A percentile compares a stretch with the other conserved stretches of the same genome.
Conservation (phyloP, 2,113 vertebrate species). For the Phalacrocorax brasilianus region DNA sequence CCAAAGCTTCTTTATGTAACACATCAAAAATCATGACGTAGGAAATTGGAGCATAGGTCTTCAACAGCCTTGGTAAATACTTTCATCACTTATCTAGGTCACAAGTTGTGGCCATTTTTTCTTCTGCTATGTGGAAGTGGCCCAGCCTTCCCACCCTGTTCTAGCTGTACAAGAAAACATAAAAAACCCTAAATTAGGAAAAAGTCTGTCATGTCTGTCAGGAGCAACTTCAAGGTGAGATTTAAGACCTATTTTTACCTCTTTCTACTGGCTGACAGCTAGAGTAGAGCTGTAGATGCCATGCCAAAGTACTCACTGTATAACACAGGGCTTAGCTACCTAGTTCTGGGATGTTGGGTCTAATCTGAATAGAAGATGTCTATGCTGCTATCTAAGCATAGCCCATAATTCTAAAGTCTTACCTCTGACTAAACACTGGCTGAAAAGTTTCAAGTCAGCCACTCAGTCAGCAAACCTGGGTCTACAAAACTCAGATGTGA, state of each 20-base stretch:
- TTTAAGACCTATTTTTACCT: not conserved
- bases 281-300: not conserved
- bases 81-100: not conserved
- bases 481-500: not conserved
- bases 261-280: not conserved
- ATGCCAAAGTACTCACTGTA: not conserved
- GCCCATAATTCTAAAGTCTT: not conserved
- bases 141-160: not conserved
- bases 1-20: not conserved
- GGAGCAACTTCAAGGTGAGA: not conserved
- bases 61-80: not conserved
- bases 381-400: not conserved
- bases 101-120: not conserved
- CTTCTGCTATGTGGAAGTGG: not conserved
- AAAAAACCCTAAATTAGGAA: not conserved
- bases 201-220: not conserved
- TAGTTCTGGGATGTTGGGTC: not conserved
- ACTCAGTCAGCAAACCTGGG: not conserved
- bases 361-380: not conserved
- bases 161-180: not conserved
- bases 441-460: not conserved
- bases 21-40: not conserved
- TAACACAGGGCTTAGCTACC: not conserved
- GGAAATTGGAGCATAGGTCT: not conserved
- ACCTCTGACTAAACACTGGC: not conserved